Conservation (phyloP, 2,113 vertebrate species). For the Anseranas semipalmata region DNA sequence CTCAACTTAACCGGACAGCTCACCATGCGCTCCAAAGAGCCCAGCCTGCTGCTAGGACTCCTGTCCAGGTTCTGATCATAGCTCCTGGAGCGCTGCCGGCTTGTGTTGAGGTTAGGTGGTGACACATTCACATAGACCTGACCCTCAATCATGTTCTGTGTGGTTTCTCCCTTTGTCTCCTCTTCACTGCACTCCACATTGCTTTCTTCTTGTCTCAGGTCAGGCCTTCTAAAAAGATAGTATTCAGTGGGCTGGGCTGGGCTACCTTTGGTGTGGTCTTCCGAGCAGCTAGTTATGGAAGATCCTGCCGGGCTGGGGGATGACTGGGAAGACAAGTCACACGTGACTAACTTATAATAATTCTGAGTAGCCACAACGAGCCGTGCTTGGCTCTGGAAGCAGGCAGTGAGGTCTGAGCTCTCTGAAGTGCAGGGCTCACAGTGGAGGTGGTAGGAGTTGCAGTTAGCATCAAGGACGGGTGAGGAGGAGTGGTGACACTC, state of each 20-base stretch:
- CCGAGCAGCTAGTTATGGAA: conserved; percentile 93
- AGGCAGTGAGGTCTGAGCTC: conserved; percentile 85
- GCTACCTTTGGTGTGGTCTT: conserved; percentile 89
- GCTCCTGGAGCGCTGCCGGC: conserved; percentile 88
- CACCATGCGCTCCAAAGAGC: conserved; percentile 93
- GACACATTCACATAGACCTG: conserved; percentile 93
- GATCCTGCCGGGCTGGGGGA: conserved; percentile 92
- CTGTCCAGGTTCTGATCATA: conserved; percentile 93
- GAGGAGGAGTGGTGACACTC: conserved; percentile 82
- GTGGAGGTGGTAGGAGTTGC: conserved; percentile 89
- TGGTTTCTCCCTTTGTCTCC: conserved; percentile 22
- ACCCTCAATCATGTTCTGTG: conserved; percentile 80
- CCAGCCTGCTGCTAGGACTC: conserved; percentile 81
- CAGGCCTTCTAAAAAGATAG: conserved; percentile 88
- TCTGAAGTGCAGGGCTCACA: conserved; percentile 76
- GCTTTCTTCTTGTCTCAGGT: conserved; percentile 59
- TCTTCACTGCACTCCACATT: conserved; percentile 38
- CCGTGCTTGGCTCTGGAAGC: conserved; percentile 93
- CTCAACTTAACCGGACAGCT: conserved; percentile 94
- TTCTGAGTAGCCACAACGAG: conserved; percentile 97
- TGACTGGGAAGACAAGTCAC: conserved; percentile 95
- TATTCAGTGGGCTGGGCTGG: conserved; percentile 91
- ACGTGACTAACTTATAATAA: conserved; percentile 97
- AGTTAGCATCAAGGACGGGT: conserved; percentile 92
- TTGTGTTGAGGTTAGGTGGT: conserved; percentile 79